Percentiles rank a stretch among this genome's conserved stretches.
Conservation (phyloP, 2,797 vertebrate species). For the Macrochelys suwanniensis region DNA sequence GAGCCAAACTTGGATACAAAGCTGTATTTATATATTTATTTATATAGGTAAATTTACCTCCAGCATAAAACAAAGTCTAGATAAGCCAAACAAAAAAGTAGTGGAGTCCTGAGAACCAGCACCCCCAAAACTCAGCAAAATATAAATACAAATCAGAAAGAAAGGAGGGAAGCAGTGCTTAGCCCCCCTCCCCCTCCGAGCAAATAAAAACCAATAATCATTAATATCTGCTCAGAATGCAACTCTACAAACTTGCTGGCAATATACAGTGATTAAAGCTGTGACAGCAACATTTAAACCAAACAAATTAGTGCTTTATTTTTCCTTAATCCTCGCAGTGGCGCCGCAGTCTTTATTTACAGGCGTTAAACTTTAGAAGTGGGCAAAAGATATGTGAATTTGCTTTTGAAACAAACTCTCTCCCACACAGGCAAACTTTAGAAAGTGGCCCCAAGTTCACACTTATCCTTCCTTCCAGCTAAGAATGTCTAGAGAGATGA, state of each 20-base stretch:
- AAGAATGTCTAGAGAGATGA: slow-evolving; percentile 41
- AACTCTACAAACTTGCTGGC: slow-evolving; percentile 64
- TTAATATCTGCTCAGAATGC: slow-evolving; percentile 64
- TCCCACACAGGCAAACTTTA: background rate
- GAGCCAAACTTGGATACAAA: slow-evolving; percentile 82
- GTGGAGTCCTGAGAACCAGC: slow-evolving; percentile 19
- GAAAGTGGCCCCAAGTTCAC: slow-evolving; percentile 9
- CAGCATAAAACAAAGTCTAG: slow-evolving; percentile 70
- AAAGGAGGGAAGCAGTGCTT: slow-evolving; percentile 28
- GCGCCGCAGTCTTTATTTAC: slow-evolving; percentile 77
- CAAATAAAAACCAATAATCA: slow-evolving; percentile 64
- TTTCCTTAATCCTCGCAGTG: slow-evolving; percentile 61
- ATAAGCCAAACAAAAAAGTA: slow-evolving; percentile 64
- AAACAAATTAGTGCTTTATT: slow-evolving; percentile 80
- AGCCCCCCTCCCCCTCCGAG: slow-evolving; percentile 35
- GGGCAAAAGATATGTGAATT: slow-evolving; percentile 41
- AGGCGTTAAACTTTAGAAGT: slow-evolving; percentile 76
- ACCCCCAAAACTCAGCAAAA: slow-evolving; percentile 63
- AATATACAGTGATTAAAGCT: slow-evolving; percentile 79
- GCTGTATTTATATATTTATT: slow-evolving; percentile 86
- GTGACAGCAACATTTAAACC: slow-evolving; percentile 73
- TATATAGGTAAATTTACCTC: slow-evolving; percentile 81
- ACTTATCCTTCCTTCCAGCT: slow-evolving; percentile 22
- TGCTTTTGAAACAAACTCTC: slow-evolving; percentile 71
- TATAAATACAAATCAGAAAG: slow-evolving; percentile 83